phyloP scores from a whole-genome alignment of 2,113 vertebrate species.

The Eleginops maclovinus region DNA sequence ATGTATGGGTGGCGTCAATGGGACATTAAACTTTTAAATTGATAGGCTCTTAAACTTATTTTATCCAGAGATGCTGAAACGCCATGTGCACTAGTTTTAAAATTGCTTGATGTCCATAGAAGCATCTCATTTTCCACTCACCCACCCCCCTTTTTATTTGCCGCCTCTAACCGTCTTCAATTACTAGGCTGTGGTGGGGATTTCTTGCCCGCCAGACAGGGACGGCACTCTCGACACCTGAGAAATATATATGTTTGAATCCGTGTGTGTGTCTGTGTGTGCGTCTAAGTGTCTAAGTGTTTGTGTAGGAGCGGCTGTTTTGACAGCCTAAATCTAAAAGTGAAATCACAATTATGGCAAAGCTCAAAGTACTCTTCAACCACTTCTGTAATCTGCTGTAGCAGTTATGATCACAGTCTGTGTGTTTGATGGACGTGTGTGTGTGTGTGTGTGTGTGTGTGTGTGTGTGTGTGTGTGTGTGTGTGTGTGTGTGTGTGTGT shows the following conservation, averaged over 20 bases:
- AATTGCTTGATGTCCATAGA: not conserved
- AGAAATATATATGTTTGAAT: not conserved
- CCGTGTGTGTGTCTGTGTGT: conserved; percentile 23
- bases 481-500: conserved; percentile 6
- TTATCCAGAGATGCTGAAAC: not conserved
- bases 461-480: conserved; percentile 4
- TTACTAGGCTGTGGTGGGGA: conserved; percentile 73
- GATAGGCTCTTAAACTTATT: not conserved
- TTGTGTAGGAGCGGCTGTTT: conserved; percentile 53
- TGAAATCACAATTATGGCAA: conserved; percentile 53
- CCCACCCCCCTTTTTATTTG: conserved; percentile 29
- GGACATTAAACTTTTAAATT: not conserved
- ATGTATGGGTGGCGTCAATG: conserved; percentile 26
- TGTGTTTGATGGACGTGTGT: conserved; percentile 25
- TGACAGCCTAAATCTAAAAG: conserved; percentile 42
- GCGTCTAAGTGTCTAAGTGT: conserved; percentile 16
- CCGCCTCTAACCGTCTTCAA: conserved; percentile 61
- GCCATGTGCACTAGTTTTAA: not conserved
- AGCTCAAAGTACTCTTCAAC: conserved; percentile 53
- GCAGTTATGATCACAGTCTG: conserved; percentile 37
- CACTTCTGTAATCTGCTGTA: conserved; percentile 38
- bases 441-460: conserved; percentile 17
- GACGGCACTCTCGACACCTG: conserved; percentile 37
- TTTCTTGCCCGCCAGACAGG: conserved; percentile 71
- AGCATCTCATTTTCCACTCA: conserved; percentile 15